A percentile compares a stretch with the other conserved stretches of the same genome.
These are phyloP conservation scores for Lytechinus pictus DNA, from an alignment of 35 echinoderm and acorn worm genomes.

Conservation along the genomic window DNA sequence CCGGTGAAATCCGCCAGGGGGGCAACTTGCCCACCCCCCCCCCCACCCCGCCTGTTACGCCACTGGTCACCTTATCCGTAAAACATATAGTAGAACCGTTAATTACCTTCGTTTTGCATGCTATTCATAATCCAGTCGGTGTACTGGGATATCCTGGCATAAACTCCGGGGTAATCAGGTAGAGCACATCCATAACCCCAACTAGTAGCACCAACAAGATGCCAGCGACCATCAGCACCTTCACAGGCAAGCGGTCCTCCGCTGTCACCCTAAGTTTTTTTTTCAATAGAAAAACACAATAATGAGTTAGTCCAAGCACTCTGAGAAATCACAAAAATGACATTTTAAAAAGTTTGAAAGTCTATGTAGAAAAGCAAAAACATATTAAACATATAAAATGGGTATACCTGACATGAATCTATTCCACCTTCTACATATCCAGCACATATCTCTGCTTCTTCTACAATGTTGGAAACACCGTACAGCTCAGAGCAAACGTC, in stretches of 20 bases:
- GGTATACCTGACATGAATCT: conserved; percentile 65
- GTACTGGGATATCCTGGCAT: conserved; percentile 66
- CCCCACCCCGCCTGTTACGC: too few species aligned
- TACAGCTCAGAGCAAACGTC: not conserved
- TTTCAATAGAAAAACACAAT: too few species aligned
- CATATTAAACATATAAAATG: not conserved
- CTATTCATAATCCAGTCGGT: conserved; percentile 1
- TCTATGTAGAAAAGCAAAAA: not conserved
- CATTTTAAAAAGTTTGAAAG: too few species aligned
- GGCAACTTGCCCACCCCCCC: too few species aligned
- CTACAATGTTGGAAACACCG: not conserved
- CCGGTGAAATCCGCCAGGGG: too few species aligned
- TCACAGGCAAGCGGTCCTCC: conserved; percentile 77
- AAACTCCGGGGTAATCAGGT: conserved; percentile 66
- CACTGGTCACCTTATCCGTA: too few species aligned
- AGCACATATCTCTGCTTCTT: conserved; percentile 61
- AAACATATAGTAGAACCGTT: too few species aligned
- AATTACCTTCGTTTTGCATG: not conserved
- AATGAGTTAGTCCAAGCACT: too few species aligned
- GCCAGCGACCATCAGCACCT: conserved; percentile 63
- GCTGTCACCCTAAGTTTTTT: conserved; percentile 78
- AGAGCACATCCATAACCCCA: conserved; percentile 71
- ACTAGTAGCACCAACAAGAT: conserved; percentile 68
- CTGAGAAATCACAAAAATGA: too few species aligned
- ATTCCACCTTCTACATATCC: not conserved